Evolutionary conservation across 2,797 vertebrate species (phyloP), one percentile per base, ranked within the genome.

Genomic region (Astyanax mexicanus): DNA sequence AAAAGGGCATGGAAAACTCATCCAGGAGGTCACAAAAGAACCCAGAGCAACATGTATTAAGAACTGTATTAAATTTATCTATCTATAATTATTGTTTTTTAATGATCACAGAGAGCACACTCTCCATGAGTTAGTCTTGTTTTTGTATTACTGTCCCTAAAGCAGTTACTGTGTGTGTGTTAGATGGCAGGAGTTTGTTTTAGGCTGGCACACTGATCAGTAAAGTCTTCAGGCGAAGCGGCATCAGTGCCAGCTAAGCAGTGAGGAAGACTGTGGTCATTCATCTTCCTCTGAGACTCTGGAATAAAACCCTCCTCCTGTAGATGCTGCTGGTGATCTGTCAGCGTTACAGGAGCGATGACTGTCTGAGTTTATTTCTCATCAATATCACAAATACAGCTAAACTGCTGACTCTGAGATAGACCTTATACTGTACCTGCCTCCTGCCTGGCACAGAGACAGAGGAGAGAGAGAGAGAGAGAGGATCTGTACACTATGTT

Each of bases 381-480:
- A 89, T 92, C 90, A 88, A 82, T 84, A 89, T 84, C 83, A 81
- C 77, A 85, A 84, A 84, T 25, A 1, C 2, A 1, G 72, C 79
- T 82, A 87, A 91, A 85, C 65, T 85, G 87, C 87, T 89, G 89
- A 91, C 65, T 80, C 88, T 85, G 82, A 86, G 89, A 86, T 3
- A 1, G 54, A n/a, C 42, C 51, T 32, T 79, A 86, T 78, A 49
- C 72, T 79, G 86, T 78, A 49, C 72, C 45, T 73, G 71, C 84
- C 51, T 62, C 29, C 70, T 51, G 47, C 67, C 62, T 42, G 35
- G 25, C 21, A 27, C 21, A 67, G 67, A 38, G 15, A 27, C 1
- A 12, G 38, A 62, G 32, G 55, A 32, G 54, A 25, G 29, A 13
- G 15, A n/a, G n/a, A n/a, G n/a, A n/a, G n/a, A n/a, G n/a, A n/a